Base-by-base conservation (phyloP, 2,113 vertebrate species). In the Periophthalmodon schlosseri region DNA sequence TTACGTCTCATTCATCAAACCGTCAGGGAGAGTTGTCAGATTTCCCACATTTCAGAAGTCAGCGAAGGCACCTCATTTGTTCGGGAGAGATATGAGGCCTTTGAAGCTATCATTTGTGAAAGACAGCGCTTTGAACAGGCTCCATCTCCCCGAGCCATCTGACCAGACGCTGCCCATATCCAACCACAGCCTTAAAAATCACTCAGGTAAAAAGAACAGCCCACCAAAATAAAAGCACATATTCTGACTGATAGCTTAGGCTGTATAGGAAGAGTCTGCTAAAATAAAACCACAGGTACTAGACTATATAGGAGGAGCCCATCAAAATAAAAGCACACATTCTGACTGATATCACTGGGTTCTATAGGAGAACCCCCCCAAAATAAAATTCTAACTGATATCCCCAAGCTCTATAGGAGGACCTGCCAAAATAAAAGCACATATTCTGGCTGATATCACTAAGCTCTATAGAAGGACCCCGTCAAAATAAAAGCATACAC, bases 401-500 rank as follows among this genome's bases (percentile, higher is more conserved):
- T 49, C 13, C 16, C 9, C 9, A 2, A 0, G 39, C 39, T 65
- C 18, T 39, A 67, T 50, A 58, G 44, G 49, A 54, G n/a, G 61
- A 44, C 39, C 39, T 7, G 39, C 39, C 8, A 44, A 44, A 44
- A 44, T 44, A 44, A 44, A 7, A 39, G 49, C n/a, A n/a, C 34
- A 47, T 50, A 63, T 65, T 72, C 68, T 16, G n/a, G 46, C 72
- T 72, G 20, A 9, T n/a, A 49, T 49, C 3, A 16, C 39, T 44
- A 10, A 2, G 39, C 39, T 65, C 18, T 39, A 67, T 50, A 54
- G 34, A 39, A 54, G n/a, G 66, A 69, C 67, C 68, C 52, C 49
- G 74, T 15, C 75, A 61, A 69, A 73, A 77, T 68, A 75, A 68
- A 67, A 72, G 39, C 39, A 11, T 7, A 44, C 0, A 16, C 15